These are phyloP conservation scores for Caenorhabditis zanzibari DNA, from an alignment of 2,888 invertebrate genomes.

Conservation along the genomic window DNA sequence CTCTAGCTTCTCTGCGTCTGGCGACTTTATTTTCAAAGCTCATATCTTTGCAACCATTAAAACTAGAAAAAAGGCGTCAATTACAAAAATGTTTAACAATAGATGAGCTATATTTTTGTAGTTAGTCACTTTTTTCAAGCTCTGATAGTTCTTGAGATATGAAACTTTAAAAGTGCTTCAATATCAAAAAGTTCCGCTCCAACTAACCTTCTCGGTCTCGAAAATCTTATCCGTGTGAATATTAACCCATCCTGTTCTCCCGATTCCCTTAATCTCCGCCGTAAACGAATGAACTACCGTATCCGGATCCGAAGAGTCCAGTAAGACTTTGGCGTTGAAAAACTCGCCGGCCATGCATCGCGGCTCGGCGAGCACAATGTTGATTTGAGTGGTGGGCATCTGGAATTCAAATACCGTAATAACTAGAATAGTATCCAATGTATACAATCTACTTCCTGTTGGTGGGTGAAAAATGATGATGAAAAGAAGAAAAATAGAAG, in stretches of 20 bases:
- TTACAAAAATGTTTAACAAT: too few species aligned
- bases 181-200: neutral
- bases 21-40: too few species aligned
- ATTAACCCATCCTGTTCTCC: conserved; percentile 82
- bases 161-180: too few species aligned
- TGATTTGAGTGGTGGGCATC: conserved; percentile 82
- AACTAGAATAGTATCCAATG: too few species aligned
- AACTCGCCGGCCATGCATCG: conserved; percentile 79
- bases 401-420: conserved; percentile 61
- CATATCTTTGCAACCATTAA: too few species aligned
- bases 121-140: too few species aligned
- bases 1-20: too few species aligned
- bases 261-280: conserved; percentile 73
- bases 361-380: conserved; percentile 78
- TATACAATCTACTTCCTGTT: conserved; percentile 12
- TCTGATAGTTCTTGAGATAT: too few species aligned
- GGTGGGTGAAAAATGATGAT: conserved; percentile 42
- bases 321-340: conserved; percentile 78
- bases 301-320: conserved; percentile 81
- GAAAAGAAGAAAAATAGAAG: conserved; percentile 13
- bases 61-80: too few species aligned
- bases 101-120: too few species aligned
- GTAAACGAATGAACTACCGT: conserved; percentile 75
- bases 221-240: conserved; percentile 83
- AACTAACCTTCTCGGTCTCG: conserved; percentile 80